Evolutionary conservation across 2,797 vertebrate species (phyloP).

Genomic region (Gambelia wislizenii): DNA sequence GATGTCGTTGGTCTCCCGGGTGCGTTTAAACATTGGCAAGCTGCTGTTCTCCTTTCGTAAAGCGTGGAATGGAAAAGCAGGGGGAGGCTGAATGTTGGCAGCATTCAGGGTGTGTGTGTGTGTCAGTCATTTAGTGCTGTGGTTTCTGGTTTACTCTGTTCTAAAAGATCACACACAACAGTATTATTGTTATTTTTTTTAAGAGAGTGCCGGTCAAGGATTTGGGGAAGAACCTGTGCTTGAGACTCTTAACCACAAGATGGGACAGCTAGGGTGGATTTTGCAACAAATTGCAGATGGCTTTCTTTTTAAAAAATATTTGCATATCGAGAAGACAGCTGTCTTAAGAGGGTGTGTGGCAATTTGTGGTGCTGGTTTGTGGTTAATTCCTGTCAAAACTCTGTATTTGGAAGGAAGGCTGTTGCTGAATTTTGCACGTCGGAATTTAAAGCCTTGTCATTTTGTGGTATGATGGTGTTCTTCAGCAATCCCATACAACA

Average conservation of each 20-base stretch:
- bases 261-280: conserved; percentile 57
- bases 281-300: conserved; percentile 38
- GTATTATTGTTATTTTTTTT: too few species aligned
- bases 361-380: background rate
- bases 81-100: background rate
- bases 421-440: background rate
- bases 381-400: too few species aligned
- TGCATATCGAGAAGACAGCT: background rate
- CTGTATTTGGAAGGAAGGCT: background rate
- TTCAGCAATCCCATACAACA: background rate
- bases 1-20: background rate
- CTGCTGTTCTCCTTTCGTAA: background rate
- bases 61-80: background rate
- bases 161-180: background rate
- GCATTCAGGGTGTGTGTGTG: conserved; percentile 48
- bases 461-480: background rate
- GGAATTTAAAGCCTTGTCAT: accelerated
- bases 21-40: background rate
- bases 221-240: conserved; percentile 46
- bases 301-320: conserved; percentile 39
- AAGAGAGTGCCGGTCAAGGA: conserved; percentile 12
- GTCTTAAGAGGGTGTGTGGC: background rate
- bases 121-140: conserved; percentile 63
- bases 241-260: conserved; percentile 52
- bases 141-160: conserved; percentile 67